Evolutionary conservation across 2,888 invertebrate genomes (phyloP), one percentile per base, ranked within the genome.

Genomic region (Dione vanillae): DNA sequence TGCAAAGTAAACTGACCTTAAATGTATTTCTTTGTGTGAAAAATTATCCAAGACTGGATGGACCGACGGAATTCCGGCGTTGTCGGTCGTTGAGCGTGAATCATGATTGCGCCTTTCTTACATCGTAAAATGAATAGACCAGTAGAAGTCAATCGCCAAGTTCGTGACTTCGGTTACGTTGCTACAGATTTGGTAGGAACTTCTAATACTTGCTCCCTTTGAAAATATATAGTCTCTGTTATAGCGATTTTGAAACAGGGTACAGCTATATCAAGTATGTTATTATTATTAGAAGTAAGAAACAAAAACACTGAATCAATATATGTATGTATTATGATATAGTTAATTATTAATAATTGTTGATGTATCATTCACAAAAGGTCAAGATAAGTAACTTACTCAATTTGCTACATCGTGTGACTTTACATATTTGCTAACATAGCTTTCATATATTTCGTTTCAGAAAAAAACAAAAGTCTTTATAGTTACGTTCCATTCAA

Each of bases 61-160:
- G 82, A 79, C 78, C 82, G 82, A 82, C 91, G 91, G 91, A 91
- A 89, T 89, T 92, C 91, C 91, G 91, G 90, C 84, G 86, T 83
- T 87, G 89, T 85, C 85, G 86, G 82, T 84, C 84, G 86, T 85
- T 85, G 86, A 81, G 91, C 91, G 91, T 90, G 91, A 84, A 89
- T 84, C 87, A 88, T 77, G 77, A 76, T 92, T 91, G 88, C 89
- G 84, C 83, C 89, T 90, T 90, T 72, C 72, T 72, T 90, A 90
- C 85, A 90, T 88, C 90, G 37, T 73, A 82, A 85, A 82, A 84
- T 90, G 89, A 91, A 91, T 90, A 80, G 86, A 81, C 78, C 80
- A 77, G 75, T 76, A 70, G 70, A 82, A 88, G 85, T 87, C 85
- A 87, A 87, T 88, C 86, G 86, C 83, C 83, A 78, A 78, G 83